Conservation (phyloP, 2,797 vertebrate species). For the Otus scops region DNA sequence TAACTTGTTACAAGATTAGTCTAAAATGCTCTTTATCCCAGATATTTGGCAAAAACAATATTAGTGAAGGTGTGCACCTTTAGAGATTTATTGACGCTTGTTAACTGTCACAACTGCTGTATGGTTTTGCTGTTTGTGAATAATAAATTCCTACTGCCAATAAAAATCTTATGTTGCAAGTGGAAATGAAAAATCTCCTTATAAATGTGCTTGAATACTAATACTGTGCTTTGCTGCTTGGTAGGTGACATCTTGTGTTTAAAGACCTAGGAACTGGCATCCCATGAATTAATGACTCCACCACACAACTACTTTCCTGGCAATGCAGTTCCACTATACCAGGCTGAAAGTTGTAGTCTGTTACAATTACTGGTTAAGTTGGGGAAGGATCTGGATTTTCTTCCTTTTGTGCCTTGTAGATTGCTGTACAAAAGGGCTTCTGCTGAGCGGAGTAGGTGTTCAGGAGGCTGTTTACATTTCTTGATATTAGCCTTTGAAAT, state of each 20-base stretch:
- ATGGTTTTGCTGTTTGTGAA: background rate
- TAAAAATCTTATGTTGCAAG: background rate
- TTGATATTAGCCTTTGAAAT: constrained; percentile 44
- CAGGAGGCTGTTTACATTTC: background rate
- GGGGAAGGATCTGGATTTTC: background rate
- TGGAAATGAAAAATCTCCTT: background rate
- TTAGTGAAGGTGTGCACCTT: background rate
- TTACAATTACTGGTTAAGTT: background rate
- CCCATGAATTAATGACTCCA: background rate
- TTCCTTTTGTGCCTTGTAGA: background rate
- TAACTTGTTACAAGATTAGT: background rate
- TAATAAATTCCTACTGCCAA: background rate
- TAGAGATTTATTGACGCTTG: background rate
- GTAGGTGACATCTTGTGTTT: background rate
- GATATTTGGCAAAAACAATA: background rate
- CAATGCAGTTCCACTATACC: background rate
- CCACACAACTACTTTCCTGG: background rate
- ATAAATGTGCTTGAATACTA: background rate
- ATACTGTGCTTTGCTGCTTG: background rate
- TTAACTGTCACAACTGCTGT: background rate
- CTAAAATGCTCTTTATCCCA: background rate
- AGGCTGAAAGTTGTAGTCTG: background rate
- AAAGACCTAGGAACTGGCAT: background rate
- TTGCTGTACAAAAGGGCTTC: background rate
- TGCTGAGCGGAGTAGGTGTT: background rate